phyloP scores from a whole-genome alignment of 2,888 invertebrate genomes.

The Monopis laevigella region DNA sequence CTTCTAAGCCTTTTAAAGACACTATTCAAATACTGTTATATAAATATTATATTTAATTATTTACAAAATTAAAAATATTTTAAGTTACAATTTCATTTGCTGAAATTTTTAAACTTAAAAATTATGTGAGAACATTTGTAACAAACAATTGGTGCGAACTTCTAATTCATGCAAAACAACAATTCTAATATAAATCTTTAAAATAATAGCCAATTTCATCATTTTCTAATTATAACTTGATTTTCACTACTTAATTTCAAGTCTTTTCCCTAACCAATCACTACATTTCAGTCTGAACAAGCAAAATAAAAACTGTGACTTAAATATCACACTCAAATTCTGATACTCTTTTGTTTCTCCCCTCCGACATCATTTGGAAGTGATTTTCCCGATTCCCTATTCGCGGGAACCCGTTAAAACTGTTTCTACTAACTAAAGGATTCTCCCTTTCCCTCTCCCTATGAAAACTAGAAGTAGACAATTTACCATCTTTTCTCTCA shows the following conservation, averaged over 20 bases:
- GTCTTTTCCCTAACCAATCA: no score
- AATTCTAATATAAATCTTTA: no score
- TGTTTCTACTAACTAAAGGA: conserved; percentile 56
- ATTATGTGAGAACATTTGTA: conserved; percentile 13
- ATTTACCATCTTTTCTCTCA: conserved; percentile 53
- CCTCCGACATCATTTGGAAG: conserved; percentile 53
- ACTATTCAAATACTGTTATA: conserved; percentile 9
- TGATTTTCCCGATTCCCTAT: conserved; percentile 48
- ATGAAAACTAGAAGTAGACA: conserved; percentile 59
- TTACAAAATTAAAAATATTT: conserved; percentile 36
- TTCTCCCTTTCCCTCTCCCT: conserved; percentile 51
- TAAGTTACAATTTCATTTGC: conserved; percentile 30
- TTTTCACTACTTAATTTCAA: background rate
- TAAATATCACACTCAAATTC: conserved; percentile 74
- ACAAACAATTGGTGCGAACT: background rate
- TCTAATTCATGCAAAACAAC: background rate
- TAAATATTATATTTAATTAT: conserved; percentile 25
- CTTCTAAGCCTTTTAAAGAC: background rate
- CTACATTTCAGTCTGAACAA: no score
- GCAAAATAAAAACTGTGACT: conserved; percentile 12
- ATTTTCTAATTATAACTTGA: no score
- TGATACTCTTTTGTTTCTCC: conserved; percentile 65
- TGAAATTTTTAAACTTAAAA: conserved; percentile 33
- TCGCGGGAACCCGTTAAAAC: conserved; percentile 58
- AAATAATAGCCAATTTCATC: no score